Base-by-base conservation (phyloP, 2,888 invertebrate species). In the Aphodius sticticus region DNA sequence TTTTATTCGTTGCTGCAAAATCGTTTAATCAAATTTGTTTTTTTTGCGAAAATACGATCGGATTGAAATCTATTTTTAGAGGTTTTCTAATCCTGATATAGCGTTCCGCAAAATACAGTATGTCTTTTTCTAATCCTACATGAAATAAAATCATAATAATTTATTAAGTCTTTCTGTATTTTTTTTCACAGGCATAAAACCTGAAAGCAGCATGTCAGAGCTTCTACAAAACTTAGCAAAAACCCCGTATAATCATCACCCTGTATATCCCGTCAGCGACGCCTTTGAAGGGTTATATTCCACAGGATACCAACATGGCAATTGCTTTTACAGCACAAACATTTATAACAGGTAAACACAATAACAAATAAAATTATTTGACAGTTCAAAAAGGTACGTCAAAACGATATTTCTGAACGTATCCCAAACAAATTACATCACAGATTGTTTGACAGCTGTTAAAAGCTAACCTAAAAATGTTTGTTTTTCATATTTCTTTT, bases 281-380 rank as follows among this genome's bases (percentile, higher is more conserved):
- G 84, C 83, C 69, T 88, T 87, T 76, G 88, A 88, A 79, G 87
- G 86, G n/a, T 83, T 88, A 26, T 88, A 88, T 80, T 81, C 86
- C 6, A 84, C 84, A 9, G 80, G 85, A 16, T 87, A 88, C 81
- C 88, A 87, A 82, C 86, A 87, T 76, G 78, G 86, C 6, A 88
- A 88, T 37, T 88, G 88, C 81, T 87, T 88, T 81, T 88, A 89
- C 81, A 82, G 87, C 4, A 87, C 86, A 83, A 81, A 86, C 35
- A 80, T 87, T 38, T 87, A 87, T 79, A 86, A 86, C 81, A 87
- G 87, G 87, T 87, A 82, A 76, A 76, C 26, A 38, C 76, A 53
- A 4, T 53, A n/a, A n/a, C n/a, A n/a, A n/a, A n/a, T n/a, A n/a
- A n/a, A n/a, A n/a, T n/a, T n/a, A n/a, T n/a, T n/a, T n/a, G n/a